These are phyloP conservation scores for Mirza zaza DNA, from an alignment of 2,113 vertebrate genomes.

Conservation along the genomic window DNA sequence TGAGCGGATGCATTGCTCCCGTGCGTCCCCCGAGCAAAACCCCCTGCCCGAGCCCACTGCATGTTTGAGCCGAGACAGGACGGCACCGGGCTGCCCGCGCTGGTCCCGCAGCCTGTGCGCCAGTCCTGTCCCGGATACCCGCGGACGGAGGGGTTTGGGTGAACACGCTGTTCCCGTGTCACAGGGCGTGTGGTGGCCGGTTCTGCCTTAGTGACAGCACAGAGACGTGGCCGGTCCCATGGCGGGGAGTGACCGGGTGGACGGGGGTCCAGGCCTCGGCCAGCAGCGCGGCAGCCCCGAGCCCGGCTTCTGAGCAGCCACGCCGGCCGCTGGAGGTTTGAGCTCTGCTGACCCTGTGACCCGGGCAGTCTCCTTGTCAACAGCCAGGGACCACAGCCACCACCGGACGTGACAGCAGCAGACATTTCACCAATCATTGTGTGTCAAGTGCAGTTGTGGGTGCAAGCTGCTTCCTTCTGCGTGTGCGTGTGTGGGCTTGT, in stretches of 20 bases:
- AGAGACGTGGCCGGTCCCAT: neutral
- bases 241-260: neutral
- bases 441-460: neutral
- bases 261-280: neutral
- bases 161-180: neutral
- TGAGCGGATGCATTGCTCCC: fast-evolving
- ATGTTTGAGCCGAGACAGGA: too few species aligned
- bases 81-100: too few species aligned
- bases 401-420: neutral
- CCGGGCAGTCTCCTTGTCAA: neutral
- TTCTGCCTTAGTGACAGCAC: fast-evolving
- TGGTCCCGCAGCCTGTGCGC: neutral
- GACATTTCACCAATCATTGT: fast-evolving
- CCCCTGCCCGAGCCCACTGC: too few species aligned
- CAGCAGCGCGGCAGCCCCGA: too few species aligned
- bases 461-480: neutral
- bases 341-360: neutral
- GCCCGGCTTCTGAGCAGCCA: neutral
- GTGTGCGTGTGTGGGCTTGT: neutral
- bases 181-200: fast-evolving
- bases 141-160: neutral
- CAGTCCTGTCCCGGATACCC: neutral
- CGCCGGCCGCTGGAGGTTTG: neutral
- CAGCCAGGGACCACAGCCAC: neutral
- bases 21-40: neutral